Evolutionary conservation across 2,113 vertebrate genomes (phyloP), one percentile per base, ranked within the genome.

Genomic region (Dipodomys ordii): DNA sequence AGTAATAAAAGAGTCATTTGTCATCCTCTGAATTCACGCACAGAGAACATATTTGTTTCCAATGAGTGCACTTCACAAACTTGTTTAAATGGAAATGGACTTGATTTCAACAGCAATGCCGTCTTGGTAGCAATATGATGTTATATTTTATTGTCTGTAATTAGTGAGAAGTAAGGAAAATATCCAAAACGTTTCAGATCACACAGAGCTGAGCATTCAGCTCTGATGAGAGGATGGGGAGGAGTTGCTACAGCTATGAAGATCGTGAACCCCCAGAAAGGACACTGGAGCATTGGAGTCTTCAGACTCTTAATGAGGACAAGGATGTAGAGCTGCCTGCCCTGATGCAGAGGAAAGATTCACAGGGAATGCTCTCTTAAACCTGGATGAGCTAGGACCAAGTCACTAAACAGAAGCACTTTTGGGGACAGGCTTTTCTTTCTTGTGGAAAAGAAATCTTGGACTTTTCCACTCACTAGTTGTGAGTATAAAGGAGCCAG

Each of bases 91-190:
- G 89, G 94, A 97, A 97, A 96, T 94, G 49, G 95, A 96, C 93
- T 96, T 97, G 92, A 91, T 96, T 97, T 96, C 77, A 93, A 87
- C 35, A 53, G 79, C 79, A 91, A 74, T 86, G 68, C 53, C 81
- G 77, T 83, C 92, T 95, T 74, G 67, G 79, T 90, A 74, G 94
- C 85, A 96, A 96, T 93, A 88, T 85, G 72, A 96, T 96, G 87
- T 80, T 96, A 95, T 92, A 88, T 96, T 96, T 95, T 96, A 96
- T 96, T 95, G 94, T 93, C 94, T 95, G 93, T 92, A 97, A 96
- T 96, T 96, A 97, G 95, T 91, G 92, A 89, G 94, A 74, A 95
- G 87, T 60, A 53, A 94, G 57, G 65, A 77, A 97, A 88, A 92
- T 95, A 90, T 74, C 83, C 74, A 96, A 90, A 97, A 95, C 53